Base-by-base conservation (phyloP, 2,888 invertebrate species). In the Eupithecia subfuscata region DNA sequence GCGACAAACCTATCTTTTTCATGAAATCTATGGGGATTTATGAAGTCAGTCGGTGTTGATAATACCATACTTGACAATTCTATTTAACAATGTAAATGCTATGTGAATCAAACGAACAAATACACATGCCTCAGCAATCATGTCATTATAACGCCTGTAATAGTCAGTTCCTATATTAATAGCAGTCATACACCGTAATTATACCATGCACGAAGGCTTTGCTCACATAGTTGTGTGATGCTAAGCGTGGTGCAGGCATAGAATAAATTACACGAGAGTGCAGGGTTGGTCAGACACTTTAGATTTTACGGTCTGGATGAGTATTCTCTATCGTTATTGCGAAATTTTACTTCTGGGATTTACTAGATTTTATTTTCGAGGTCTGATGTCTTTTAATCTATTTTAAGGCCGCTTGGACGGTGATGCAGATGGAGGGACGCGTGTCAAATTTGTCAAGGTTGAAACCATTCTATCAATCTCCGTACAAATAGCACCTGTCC, bases 101-200 rank as follows among this genome's bases (percentile, higher is more conserved):
- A 84, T 83, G 85, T 85, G 85, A 83, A 83, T 81, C 78, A 80
- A 81, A 79, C 76, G 80, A 79, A 85, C 48, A n/a, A 48, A n/a
- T 52, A n/a, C 80, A 85, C 65, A 75, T 71, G 63, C 18, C 82
- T 84, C 85, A 34, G 79, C 85, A 83, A 84, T 82, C 85, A 81
- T 84, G 83, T 84, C 84, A 85, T 88, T 87, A 87, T 84, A 80
- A 82, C 84, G 84, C 81, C 52, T 84, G 84, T 87, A 86, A 86
- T 87, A 81, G 74, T 40, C 40, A 40, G 71, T 63, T 65, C 68
- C 71, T 65, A 56, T 73, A 76, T 73, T 75, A 78, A 77, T 76
- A 75, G 70, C 48, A 40, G 48, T 22, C 56, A 67, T 76, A 70
- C 72, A 56, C 22, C 22, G 40, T 75, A 76, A 75, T 74, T 75